Conservation (phyloP, 2,113 vertebrate genomes). For the Clarias macrocephalus region DNA sequence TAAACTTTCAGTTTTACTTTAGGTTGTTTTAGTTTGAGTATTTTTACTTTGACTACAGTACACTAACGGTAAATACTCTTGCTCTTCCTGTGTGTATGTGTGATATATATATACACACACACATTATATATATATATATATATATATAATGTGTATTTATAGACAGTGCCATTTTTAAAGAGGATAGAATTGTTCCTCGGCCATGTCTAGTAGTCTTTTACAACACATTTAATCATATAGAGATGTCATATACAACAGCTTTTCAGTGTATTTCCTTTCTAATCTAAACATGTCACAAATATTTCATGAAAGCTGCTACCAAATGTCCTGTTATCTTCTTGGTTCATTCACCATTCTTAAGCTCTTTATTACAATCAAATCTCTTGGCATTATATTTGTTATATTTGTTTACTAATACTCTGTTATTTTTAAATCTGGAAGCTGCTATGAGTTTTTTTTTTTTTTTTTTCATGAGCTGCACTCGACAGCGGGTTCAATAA, state of each 20-base stretch:
- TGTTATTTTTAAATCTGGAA: slow-evolving; percentile 41
- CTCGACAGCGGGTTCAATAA: slow-evolving; percentile 44
- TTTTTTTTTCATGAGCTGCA: neutral
- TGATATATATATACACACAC: neutral
- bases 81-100: neutral
- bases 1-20: too few relatives aligned
- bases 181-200: neutral
- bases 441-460: slow-evolving; percentile 10
- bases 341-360: neutral
- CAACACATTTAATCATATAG: neutral
- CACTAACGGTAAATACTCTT: neutral
- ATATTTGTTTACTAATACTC: neutral
- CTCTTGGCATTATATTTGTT: neutral
- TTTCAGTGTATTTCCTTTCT: neutral
- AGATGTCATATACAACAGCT: neutral
- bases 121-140: neutral
- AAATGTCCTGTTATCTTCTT: neutral
- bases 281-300: neutral
- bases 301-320: neutral
- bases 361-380: neutral
- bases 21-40: neutral
- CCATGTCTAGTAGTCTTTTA: neutral
- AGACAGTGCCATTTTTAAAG: neutral
- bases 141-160: neutral
- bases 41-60: neutral